These are phyloP conservation scores for Phylloscopus trochiloides DNA, from an alignment of 2,113 vertebrate species.

Conservation along the genomic window DNA sequence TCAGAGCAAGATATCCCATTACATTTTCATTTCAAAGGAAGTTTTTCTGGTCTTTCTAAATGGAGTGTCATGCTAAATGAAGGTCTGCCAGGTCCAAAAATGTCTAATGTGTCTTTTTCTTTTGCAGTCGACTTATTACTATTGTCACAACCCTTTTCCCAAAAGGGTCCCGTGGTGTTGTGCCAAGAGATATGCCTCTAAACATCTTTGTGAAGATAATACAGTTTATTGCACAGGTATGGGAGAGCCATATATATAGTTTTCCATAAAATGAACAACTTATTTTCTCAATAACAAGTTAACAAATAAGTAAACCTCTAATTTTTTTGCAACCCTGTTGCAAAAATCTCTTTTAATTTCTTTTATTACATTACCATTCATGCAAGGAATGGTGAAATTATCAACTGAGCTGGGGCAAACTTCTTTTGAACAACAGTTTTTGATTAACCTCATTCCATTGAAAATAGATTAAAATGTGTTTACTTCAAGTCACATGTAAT, in stretches of 20 bases:
- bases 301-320: neutral
- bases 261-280: neutral
- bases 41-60: neutral
- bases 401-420: neutral
- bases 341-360: no score
- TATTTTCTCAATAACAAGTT: neutral
- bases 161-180: slow-evolving; percentile 95
- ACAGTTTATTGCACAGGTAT: slow-evolving; percentile 98
- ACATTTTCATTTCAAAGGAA: slow-evolving; percentile 14
- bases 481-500: neutral
- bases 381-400: neutral
- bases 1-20: neutral
- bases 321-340: neutral
- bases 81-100: neutral
- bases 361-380: neutral
- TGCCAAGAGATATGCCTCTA: slow-evolving; percentile 96
- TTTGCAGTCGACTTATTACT: slow-evolving; percentile 90
- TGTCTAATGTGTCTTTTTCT: slow-evolving; percentile 53
- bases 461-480: neutral
- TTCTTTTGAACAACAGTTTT: neutral
- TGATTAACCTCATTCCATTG: neutral
- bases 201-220: slow-evolving; percentile 99
- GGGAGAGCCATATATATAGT: neutral
- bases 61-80: neutral
- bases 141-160: slow-evolving; percentile 98